Conservation (phyloP, 2,113 vertebrate species). For the Jaculus jaculus region DNA sequence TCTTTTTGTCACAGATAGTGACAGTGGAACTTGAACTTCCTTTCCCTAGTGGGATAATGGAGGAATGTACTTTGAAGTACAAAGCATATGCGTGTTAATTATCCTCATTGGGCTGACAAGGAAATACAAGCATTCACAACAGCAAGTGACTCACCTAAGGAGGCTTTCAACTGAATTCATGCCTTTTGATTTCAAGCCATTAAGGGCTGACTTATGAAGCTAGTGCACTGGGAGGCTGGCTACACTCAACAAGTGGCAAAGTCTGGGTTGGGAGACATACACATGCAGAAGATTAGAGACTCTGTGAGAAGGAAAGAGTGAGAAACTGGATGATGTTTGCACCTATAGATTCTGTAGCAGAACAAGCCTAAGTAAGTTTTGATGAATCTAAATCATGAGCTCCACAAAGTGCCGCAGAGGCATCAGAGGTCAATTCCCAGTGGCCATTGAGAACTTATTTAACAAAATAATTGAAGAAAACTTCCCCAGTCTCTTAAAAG, state of each 20-base stretch:
- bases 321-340: not conserved
- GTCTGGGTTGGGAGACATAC: not conserved
- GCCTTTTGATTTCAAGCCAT: slow-evolving; percentile 4
- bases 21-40: slow-evolving; percentile 23
- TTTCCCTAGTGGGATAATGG: slow-evolving; percentile 40
- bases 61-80: slow-evolving; percentile 4
- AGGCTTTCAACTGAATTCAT: slow-evolving; percentile 32
- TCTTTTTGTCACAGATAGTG: slow-evolving; percentile 20
- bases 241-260: not conserved
- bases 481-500: too few species aligned
- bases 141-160: slow-evolving; percentile 29
- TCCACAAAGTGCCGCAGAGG: not conserved
- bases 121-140: not conserved
- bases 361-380: not conserved
- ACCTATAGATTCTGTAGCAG: not conserved
- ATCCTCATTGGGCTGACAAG: slow-evolving; percentile 32
- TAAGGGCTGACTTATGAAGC: not conserved
- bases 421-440: too few species aligned
- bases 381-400: not conserved
- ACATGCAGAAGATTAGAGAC: not conserved
- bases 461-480: too few species aligned
- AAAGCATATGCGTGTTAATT: slow-evolving; percentile 14
- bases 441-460: too few species aligned
- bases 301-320: not conserved
- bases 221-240: not conserved